phyloP scores from a whole-genome alignment of 2,888 invertebrate genomes.

The Parnassius orleans region DNA sequence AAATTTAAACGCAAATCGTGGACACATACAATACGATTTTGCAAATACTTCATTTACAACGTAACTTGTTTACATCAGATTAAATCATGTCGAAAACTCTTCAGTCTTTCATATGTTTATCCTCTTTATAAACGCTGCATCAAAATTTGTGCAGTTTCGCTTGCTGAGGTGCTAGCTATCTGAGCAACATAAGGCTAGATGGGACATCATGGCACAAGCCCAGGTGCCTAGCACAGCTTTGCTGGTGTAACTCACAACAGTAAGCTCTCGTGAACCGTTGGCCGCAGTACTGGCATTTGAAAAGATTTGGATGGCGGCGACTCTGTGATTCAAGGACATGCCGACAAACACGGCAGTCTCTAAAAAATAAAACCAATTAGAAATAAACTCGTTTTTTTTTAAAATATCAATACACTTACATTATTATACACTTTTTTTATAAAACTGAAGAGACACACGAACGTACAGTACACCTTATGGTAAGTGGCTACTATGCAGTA shows the following conservation, averaged over 20 bases:
- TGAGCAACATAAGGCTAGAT: conserved; percentile 48
- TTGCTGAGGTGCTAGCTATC: conserved; percentile 34
- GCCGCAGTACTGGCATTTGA: conserved; percentile 59
- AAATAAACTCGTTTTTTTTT: neutral
- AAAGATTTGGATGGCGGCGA: conserved; percentile 37
- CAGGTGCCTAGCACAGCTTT: conserved; percentile 46
- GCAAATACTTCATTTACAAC: no score
- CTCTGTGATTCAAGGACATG: conserved; percentile 46
- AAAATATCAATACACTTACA: no score
- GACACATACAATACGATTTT: no score
- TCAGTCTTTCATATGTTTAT: no score
- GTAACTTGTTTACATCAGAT: no score
- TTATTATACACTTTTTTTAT: no score
- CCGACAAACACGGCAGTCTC: conserved; percentile 64
- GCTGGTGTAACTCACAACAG: conserved; percentile 66
- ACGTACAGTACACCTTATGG: no score
- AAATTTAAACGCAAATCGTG: no score
- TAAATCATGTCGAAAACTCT: no score
- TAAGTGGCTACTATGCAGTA: no score
- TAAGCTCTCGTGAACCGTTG: conserved; percentile 63
- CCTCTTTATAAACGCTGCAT: no score
- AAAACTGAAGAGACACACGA: no score
- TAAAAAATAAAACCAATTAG: conserved; percentile 32
- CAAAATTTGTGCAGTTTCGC: neutral
- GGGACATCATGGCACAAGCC: conserved; percentile 42